Evolutionary conservation across 2,888 invertebrate species (phyloP), one percentile per base, ranked within the genome.

Genomic region (Malthinus flaveolus): DNA sequence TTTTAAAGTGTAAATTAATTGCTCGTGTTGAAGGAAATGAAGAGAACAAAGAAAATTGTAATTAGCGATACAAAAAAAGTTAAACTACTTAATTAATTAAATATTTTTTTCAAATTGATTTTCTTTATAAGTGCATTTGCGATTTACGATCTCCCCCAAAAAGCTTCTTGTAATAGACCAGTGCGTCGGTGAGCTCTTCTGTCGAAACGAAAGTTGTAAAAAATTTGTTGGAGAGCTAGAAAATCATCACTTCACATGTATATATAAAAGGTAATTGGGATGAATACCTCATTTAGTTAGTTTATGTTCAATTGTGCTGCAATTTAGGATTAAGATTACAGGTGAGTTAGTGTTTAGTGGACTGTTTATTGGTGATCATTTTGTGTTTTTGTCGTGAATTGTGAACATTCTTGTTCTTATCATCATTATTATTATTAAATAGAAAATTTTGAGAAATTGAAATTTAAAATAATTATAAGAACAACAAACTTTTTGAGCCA

Each of bases 181-280:
- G 46, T 48, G 31, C 55, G 44, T 23, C 56, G 49, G 6, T 60
- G 35, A 15, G 32, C 51, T 32, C 37, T 39, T 42, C 32, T 34
- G 9, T 36, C 49, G 36, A 23, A 48, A 60, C 52, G 60, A 60
- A 60, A 60, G 60, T 56, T 50, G 32, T 11, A 51, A 52, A 48
- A 44, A 13, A 48, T 32, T 39, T 51, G 59, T 65, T 69, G 68
- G 67, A 64, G 66, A 64, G 67, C 61, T 68, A 60, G 60, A 58
- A 63, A 61, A 68, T 60, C 68, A 66, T 68, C 68, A 65, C 54
- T 63, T 67, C 68, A 61, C 65, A 62, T 66, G 68, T 61, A 65
- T 69, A 71, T 72, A 72, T 72, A 72, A 70, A 71, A 69, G 70
- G 67, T 60, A 66, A 68, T 68, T 69, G 63, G 66, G 68, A 69